Conservation (phyloP, 2,797 vertebrate species). For the Oreortyx pictus region DNA sequence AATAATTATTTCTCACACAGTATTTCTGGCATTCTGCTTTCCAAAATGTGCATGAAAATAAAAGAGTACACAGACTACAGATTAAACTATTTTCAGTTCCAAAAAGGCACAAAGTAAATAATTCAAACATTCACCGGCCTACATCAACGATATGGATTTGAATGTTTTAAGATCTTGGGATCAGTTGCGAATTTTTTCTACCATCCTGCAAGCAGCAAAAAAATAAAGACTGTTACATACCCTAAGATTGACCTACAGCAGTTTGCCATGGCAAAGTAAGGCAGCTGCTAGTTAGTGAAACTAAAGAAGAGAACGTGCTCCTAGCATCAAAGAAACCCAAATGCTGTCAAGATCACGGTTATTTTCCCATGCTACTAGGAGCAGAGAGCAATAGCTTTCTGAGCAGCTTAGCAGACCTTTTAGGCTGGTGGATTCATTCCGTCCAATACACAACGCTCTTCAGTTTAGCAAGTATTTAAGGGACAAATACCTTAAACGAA, state of each 20-base stretch:
- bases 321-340: neutral
- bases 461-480: neutral
- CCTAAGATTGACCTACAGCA: neutral
- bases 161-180: too few species aligned
- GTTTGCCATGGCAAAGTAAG: neutral
- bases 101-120: neutral
- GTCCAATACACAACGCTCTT: neutral
- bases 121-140: neutral
- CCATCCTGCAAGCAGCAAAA: too few species aligned
- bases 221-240: too few species aligned
- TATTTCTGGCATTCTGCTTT: neutral
- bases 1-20: neutral
- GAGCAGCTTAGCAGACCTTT: neutral
- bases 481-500: neutral
- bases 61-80: neutral
- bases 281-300: neutral
- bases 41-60: neutral
- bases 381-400: neutral
- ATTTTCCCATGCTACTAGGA: neutral
- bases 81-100: neutral
- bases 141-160: neutral
- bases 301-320: neutral
- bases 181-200: too few species aligned
- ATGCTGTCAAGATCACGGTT: neutral
- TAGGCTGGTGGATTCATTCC: neutral